Percentiles rank a stretch among this genome's conserved stretches.
Evolutionary conservation across 2,888 invertebrate genomes (phyloP).

Genomic region (Ennomos quercinarius): DNA sequence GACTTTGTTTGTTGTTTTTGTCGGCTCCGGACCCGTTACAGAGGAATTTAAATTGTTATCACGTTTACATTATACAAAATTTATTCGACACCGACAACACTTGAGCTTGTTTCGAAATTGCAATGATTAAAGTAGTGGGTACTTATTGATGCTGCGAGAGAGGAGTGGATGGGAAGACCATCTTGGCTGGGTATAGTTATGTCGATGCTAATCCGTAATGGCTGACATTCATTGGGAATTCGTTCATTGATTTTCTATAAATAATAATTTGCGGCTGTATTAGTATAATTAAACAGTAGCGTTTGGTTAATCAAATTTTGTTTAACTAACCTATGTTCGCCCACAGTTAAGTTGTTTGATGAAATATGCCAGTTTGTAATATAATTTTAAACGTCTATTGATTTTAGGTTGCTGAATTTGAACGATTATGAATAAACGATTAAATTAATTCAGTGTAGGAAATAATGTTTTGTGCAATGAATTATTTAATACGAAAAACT

Average conservation of each 20-base stretch:
- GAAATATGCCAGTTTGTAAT: too few relatives aligned
- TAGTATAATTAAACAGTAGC: constrained; percentile 29
- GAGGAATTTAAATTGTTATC: constrained; percentile 86
- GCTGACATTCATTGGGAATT: constrained; percentile 41
- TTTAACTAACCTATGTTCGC: background rate
- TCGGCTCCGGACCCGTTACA: constrained; percentile 83
- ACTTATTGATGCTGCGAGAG: constrained; percentile 72
- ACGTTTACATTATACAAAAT: constrained; percentile 86
- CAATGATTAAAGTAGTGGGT: constrained; percentile 81
- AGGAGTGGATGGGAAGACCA: constrained; percentile 54
- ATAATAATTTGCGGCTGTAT: constrained; percentile 18
- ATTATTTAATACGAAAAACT: too few relatives aligned
- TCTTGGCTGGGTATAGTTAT: constrained; percentile 42
- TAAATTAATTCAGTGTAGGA: too few relatives aligned
- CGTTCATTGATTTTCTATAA: constrained; percentile 37
- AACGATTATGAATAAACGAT: too few relatives aligned
- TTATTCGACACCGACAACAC: constrained; percentile 84
- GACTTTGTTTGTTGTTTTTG: constrained; percentile 84
- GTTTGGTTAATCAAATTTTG: constrained; percentile 26
- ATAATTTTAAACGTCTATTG: too few relatives aligned
- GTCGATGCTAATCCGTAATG: constrained; percentile 45
- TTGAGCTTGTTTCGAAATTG: constrained; percentile 85
- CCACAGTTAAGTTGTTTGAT: too few relatives aligned
- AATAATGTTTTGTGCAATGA: too few relatives aligned
- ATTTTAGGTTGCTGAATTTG: too few relatives aligned